phyloP scores from a whole-genome alignment of 2,113 vertebrate species.

The Oncorhynchus clarkii region DNA sequence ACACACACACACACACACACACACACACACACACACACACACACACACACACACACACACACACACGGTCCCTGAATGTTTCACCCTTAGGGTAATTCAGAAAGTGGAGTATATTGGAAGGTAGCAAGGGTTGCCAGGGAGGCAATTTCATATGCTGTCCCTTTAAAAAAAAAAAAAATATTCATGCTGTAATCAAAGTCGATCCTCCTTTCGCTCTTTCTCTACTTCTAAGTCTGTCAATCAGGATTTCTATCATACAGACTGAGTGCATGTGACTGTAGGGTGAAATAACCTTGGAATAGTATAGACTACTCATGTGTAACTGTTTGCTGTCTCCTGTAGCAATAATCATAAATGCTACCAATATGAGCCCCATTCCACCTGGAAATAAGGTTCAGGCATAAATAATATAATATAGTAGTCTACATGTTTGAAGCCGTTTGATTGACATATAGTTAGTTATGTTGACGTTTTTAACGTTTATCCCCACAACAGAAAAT shows the following conservation, averaged over 20 bases:
- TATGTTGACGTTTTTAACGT: too few relatives aligned
- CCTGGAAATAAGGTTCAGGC: slow-evolving; percentile 30
- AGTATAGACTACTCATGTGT: background rate
- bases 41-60: background rate
- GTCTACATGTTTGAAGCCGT: background rate
- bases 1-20: background rate
- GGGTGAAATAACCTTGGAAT: background rate
- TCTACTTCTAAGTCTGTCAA: slow-evolving; percentile 37
- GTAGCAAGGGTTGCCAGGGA: slow-evolving; percentile 37
- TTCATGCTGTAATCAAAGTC: slow-evolving; percentile 30
- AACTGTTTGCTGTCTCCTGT: slow-evolving; percentile 15
- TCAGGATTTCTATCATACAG: slow-evolving; percentile 39
- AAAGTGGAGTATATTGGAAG: slow-evolving; percentile 34
- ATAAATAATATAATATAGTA: background rate
- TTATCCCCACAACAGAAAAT: too few relatives aligned
- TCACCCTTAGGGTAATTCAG: slow-evolving; percentile 47
- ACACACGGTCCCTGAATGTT: slow-evolving; percentile 45
- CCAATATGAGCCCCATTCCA: slow-evolving; percentile 48
- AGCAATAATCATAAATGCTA: slow-evolving; percentile 39
- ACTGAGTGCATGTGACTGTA: slow-evolving; percentile 3
- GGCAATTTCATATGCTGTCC: slow-evolving; percentile 12
- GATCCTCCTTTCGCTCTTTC: slow-evolving; percentile 3
- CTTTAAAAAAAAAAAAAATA: slow-evolving; percentile 1
- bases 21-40: background rate
- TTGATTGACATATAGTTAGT: too few relatives aligned